Evolutionary conservation across 2,113 vertebrate genomes (phyloP), one percentile per base, ranked within the genome.

Genomic region (Sebastes fasciatus): DNA sequence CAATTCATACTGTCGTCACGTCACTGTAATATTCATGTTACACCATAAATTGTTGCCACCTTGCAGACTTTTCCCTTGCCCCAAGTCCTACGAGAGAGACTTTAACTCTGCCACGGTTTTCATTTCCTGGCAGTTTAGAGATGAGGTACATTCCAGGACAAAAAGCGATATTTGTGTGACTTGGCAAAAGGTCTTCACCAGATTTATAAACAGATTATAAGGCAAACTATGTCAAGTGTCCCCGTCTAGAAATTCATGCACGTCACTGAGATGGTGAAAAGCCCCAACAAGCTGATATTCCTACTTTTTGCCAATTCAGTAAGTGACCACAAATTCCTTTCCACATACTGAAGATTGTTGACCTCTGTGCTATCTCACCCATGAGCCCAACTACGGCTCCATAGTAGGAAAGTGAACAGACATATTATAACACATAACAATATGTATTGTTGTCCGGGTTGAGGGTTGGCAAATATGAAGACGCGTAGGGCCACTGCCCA

Each of bases 81-180:
- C 14, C 14, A 40, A 52, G 26, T 74, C 70, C 64, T 67, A 19
- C 9, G 23, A 51, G 64, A 79, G 19, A 55, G 6, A 45, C 11
- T 23, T 7, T 16, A 42, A 69, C 60, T 0, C 13, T 63, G 63
- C 62, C 34, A 43, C 4, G 0, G 3, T 40, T 72, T 73, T 43
- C 10, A 48, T 67, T 68, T 70, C 64, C 11, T 72, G 64, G 61
- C 69, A 76, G n/a, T 55, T 45, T 72, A 7, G 10, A 48, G 16
- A 65, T 68, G 42, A 69, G 70, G 26, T 57, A 48, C 49, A 84
- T 90, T 88, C 84, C 86, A 69, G 60, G 12, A 45, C 51, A 66
- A 58, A 64, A 11, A 34, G 2, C 48, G n/a, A 84, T 83, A 26
- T 26, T 61, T 64, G 6, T 79, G 62, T 79, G 75, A n/a, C 45